phyloP scores from a whole-genome alignment of 2,888 invertebrate genomes.

The Apamea sordens region DNA sequence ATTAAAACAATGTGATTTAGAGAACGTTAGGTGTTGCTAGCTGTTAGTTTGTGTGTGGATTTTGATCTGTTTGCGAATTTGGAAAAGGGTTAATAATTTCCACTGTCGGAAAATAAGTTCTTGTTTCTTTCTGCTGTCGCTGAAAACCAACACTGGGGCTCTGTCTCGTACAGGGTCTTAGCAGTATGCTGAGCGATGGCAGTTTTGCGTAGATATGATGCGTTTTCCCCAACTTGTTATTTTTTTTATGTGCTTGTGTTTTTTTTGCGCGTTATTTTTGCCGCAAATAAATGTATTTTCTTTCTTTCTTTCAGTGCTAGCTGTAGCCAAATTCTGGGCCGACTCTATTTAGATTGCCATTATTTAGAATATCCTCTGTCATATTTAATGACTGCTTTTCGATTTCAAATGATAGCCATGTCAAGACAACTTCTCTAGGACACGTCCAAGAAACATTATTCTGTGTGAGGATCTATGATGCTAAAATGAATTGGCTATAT shows the following conservation, averaged over 20 bases:
- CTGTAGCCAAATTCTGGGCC: neutral
- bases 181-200: too few species aligned
- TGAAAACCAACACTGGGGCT: too few species aligned
- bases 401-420: neutral
- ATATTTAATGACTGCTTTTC: neutral
- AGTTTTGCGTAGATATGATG: too few species aligned
- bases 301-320: neutral
- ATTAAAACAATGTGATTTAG: constrained; percentile 29
- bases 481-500: neutral
- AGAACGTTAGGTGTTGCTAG: neutral
- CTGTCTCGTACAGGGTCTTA: too few species aligned
- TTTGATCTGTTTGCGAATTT: neutral
- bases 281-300: too few species aligned
- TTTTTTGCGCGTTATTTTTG: too few species aligned
- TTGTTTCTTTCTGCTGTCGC: neutral
- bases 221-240: too few species aligned
- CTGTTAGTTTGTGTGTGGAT: neutral
- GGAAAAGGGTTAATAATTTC: too few species aligned
- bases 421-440: neutral
- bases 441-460: neutral
- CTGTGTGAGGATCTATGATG: neutral
- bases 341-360: neutral
- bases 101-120: rapidly evolving
- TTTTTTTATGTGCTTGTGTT: too few species aligned
- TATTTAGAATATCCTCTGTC: neutral